Evolutionary conservation across 2,113 vertebrate genomes (phyloP), one percentile per base, ranked within the genome.

Genomic region (Ifrita kowaldi): DNA sequence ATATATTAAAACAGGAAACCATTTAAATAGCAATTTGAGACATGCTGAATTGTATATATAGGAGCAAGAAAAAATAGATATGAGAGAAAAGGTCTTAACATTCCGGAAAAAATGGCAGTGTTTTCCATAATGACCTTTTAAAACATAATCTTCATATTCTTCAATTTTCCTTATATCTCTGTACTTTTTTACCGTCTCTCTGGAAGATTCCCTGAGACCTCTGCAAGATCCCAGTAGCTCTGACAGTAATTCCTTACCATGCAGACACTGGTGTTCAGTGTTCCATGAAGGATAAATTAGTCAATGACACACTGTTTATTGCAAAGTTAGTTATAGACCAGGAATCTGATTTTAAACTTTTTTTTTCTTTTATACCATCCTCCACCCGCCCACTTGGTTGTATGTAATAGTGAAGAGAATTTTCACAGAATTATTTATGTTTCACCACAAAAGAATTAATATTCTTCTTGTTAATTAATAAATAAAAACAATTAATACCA

Each of bases 71-170:
- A 85, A 71, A 63, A 18, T 2, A 50, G 6, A 39, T 35, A 41
- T 15, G 26, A 81, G 24, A 74, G 19, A 50, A 70, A 62, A 76
- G 8, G 19, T 59, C 52, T 46, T n/a, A 57, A 41, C 33, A 57
- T 0, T 3, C 11, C 30, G 20, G 18, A 10, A 24, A 42, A 78
- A 71, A 49, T 3, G 7, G 4, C 19, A 19, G 1, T 9, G 49
- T 49, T 70, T 73, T 41, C 32, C 27, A 56, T 10, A 74, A 81
- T 16, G 9, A 21, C 5, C 7, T 49, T 73, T 68, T 64, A 7
- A 50, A 59, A 73, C 32, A 67, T 13, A 35, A 30, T 26, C 9
- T 42, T 59, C 14, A 67, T 20, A 11, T 64, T 55, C 30, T 80
- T 87, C 26, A 24, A 3, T 37, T 90, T 62, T 70, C 27, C 12